Evolutionary conservation across 2,797 vertebrate species (phyloP).

Genomic region (Enteromius fasciolatus): DNA sequence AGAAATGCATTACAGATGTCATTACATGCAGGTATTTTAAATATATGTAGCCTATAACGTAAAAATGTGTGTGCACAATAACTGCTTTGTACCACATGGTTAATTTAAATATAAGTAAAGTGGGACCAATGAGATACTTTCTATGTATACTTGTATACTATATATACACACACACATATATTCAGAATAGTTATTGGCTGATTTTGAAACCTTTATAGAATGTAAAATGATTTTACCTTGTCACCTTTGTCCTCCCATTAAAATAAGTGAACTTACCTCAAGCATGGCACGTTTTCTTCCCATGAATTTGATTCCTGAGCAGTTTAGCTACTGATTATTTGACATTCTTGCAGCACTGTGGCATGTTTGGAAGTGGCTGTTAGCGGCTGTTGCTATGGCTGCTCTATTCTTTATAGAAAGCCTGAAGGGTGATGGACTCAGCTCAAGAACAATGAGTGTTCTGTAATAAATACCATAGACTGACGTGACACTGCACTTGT

Average conservation of each 20-base stretch:
- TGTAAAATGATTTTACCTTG: neutral
- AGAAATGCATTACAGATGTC: no score
- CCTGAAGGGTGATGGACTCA: conserved; percentile 60
- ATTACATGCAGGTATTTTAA: no score
- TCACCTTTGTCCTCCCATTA: neutral
- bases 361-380: conserved; percentile 54
- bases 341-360: conserved; percentile 22
- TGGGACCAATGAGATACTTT: neutral
- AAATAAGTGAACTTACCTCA: conserved; percentile 12
- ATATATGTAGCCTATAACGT: no score
- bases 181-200: neutral
- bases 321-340: conserved; percentile 19
- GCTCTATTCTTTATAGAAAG: conserved; percentile 66
- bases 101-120: no score
- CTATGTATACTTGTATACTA: neutral
- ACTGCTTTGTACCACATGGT: no score
- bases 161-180: no score
- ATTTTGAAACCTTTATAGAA: neutral
- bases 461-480: conserved; percentile 30
- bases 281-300: neutral
- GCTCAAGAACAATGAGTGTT: conserved; percentile 69
- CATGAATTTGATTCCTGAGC: neutral
- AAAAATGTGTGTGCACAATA: no score
- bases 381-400: conserved; percentile 77
- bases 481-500: conserved; percentile 1